Base-by-base conservation (phyloP, 2,797 vertebrate species). In the Lagorchestes hirsutus region DNA sequence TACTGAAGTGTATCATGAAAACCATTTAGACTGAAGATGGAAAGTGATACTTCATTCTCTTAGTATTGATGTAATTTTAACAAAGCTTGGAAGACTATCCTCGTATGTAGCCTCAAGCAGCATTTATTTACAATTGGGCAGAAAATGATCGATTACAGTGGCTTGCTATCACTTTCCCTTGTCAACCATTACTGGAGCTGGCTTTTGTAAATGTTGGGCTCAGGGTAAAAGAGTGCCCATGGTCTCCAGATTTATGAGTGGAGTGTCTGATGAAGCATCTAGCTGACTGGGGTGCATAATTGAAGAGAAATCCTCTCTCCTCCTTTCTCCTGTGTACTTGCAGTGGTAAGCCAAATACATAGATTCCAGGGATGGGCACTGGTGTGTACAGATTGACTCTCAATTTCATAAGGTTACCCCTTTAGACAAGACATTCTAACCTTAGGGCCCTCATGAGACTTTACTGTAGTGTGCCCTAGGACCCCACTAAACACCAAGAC, bases 201-300 rank as follows among this genome's bases (percentile, higher is more conserved):
- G 67, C 62, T 96, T 96, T 92, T 93, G 55, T 95, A 55, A 94
- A 92, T 93, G 74, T 90, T 95, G 92, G 58, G 52, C 93, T 97
- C 55, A 56, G 55, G 52, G 0, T 91, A 62, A 92, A 74, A 90
- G 74, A 95, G 34, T 92, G 62, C 92, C 92, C 93, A 34, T 22
- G 87, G 93, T 93, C 97, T 96, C 93, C 91, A 94, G 74, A 93
- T 97, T 93, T 97, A 95, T 98, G 97, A 97, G 96, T 97, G 96
- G 97, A 97, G 96, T 97, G 97, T 97, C 94, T 95, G 10, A 92
- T 52, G 57, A 87, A 96, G 56, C 54, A 40, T 94, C 55, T 40
- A 92, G 93, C 94, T 87, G 28, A 52, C 90, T 46, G n/a, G 94
- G 90, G 27, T 90, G 28, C 5, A 24, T 92, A 92, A 54, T 40